These are phyloP conservation scores for Torymus auratus DNA, from an alignment of 2,888 invertebrate genomes.

Conservation along the genomic window DNA sequence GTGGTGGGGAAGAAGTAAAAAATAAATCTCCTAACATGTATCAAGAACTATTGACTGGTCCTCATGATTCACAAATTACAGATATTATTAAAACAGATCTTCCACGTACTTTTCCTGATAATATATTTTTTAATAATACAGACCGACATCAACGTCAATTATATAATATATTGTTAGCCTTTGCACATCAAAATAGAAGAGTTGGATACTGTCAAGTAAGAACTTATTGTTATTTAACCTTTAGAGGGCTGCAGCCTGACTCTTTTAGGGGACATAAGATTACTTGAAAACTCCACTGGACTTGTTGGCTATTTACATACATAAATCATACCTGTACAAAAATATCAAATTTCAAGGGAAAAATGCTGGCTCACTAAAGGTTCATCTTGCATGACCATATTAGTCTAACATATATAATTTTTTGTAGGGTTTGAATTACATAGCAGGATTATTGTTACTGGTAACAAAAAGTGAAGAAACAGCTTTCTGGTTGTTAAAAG, in stretches of 20 bases:
- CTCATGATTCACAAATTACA: conserved; percentile 84
- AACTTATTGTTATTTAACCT: conserved; percentile 18
- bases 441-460: conserved; percentile 90
- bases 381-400: not conserved
- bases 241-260: no score
- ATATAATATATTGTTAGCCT: conserved; percentile 90
- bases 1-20: conserved; percentile 86
- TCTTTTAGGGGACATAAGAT: no score
- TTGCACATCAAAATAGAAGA: conserved; percentile 90
- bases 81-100: conserved; percentile 93
- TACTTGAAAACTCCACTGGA: no score
- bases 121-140: conserved; percentile 91
- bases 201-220: conserved; percentile 92
- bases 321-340: no score
- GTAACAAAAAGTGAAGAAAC: conserved; percentile 93
- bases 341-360: no score
- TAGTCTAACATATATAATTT: conserved; percentile 21
- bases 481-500: conserved; percentile 94
- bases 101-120: conserved; percentile 96
- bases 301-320: no score
- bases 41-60: conserved; percentile 82
- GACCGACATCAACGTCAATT: conserved; percentile 86
- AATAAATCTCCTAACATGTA: conserved; percentile 83
- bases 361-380: no score
- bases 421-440: conserved; percentile 91